These are phyloP conservation scores for Bimastos eiseni DNA, from an alignment of 2,888 invertebrate genomes.

Conservation along the genomic window DNA sequence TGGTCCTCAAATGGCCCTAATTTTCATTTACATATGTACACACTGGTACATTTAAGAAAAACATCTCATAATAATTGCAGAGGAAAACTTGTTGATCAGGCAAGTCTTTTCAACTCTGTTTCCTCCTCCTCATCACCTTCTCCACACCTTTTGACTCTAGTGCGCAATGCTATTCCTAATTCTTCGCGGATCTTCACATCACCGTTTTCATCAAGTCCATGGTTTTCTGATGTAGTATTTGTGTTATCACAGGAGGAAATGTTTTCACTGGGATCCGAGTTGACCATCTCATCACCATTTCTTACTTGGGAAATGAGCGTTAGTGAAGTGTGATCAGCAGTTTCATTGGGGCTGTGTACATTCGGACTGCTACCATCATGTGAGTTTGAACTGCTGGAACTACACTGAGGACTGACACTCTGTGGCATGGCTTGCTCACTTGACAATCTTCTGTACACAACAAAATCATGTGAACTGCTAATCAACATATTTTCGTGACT, in stretches of 20 bases:
- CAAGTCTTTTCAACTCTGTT: not conserved
- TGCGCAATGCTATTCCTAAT: not conserved
- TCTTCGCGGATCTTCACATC: not conserved
- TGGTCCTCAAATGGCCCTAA: not conserved
- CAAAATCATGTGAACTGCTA: not conserved
- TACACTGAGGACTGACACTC: not conserved
- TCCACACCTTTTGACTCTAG: not conserved
- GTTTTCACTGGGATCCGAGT: not conserved
- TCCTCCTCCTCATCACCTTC: not conserved
- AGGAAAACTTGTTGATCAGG: not conserved
- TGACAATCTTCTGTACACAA: not conserved
- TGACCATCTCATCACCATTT: slow-evolving; percentile 1
- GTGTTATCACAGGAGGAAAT: not conserved
- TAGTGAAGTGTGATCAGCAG: not conserved
- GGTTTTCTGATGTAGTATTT: not conserved
- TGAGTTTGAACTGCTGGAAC: not conserved
- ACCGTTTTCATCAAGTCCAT: not conserved
- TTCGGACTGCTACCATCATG: not conserved
- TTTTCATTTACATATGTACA: not conserved
- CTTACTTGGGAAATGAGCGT: not conserved
- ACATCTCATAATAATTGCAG: not conserved
- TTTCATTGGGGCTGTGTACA: not conserved
- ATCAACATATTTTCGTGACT: not conserved
- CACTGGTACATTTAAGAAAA: not conserved
- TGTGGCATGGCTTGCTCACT: not conserved